Evolutionary conservation across 2,113 vertebrate genomes (phyloP).

Genomic region (Hipposideros armiger): DNA sequence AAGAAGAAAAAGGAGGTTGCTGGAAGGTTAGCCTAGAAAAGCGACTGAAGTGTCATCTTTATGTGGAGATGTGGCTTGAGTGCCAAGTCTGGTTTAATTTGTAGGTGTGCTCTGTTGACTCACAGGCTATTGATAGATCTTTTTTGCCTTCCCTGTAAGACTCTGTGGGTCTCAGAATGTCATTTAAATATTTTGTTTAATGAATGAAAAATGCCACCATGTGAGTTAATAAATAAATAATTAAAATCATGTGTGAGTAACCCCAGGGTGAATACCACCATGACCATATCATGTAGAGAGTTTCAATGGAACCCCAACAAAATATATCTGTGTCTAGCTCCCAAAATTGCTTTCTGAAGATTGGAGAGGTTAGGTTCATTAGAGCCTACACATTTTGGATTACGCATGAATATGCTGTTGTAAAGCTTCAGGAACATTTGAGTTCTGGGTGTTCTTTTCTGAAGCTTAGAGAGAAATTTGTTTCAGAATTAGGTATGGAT

Average conservation of each 20-base stretch:
- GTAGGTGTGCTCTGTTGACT: neutral
- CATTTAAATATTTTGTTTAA: conserved; percentile 65
- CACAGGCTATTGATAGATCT: neutral
- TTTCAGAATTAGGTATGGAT: conserved; percentile 77
- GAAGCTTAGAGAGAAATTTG: conserved; percentile 74
- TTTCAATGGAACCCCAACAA: conserved; percentile 38
- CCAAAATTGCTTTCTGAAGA: conserved; percentile 76
- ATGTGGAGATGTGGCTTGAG: neutral
- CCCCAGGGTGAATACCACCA: neutral
- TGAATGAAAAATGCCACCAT: conserved; percentile 58
- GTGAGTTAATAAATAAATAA: conserved; percentile 52
- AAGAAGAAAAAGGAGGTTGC: neutral
- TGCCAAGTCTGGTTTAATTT: neutral
- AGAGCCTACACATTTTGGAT: conserved; percentile 78
- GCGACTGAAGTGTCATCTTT: neutral
- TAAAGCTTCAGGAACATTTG: conserved; percentile 74
- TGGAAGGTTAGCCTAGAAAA: conserved; percentile 22
- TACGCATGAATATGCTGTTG: conserved; percentile 78
- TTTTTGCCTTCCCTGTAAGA: conserved; percentile 6
- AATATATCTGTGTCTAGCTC: conserved; percentile 40
- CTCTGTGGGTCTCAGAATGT: conserved; percentile 54
- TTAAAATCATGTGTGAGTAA: conserved; percentile 62
- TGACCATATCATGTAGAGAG: neutral
- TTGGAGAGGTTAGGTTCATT: conserved; percentile 83
- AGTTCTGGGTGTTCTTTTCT: conserved; percentile 67